Conservation (phyloP, 2,797 vertebrate species). For the Diglossa cyanea region DNA sequence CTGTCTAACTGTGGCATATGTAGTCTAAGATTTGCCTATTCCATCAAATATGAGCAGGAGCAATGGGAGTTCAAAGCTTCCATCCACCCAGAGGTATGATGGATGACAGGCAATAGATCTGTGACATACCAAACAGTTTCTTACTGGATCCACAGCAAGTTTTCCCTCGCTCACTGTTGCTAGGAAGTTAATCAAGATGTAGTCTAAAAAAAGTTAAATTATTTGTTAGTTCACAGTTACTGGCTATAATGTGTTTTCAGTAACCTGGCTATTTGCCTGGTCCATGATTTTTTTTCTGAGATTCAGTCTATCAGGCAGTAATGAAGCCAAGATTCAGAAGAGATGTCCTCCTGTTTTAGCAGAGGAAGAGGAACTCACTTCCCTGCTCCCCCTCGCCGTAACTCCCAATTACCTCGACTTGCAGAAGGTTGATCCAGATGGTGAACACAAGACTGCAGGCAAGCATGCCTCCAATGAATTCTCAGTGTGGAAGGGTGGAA, state of each 20-base stretch:
- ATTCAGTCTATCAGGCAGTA: slow-evolving; percentile 13
- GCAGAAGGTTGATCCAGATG: slow-evolving; percentile 61
- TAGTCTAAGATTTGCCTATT: not conserved
- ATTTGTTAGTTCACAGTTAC: not conserved
- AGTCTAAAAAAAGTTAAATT: not conserved
- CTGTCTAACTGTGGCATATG: not conserved
- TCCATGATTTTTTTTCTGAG: not conserved
- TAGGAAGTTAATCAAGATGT: slow-evolving; percentile 22
- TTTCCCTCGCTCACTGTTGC: not conserved
- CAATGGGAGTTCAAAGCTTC: not conserved
- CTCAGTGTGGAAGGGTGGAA: slow-evolving; percentile 49
- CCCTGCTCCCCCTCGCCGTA: not conserved
- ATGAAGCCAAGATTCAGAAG: not conserved
- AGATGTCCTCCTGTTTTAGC: not conserved
- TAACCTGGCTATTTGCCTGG: slow-evolving; percentile 29
- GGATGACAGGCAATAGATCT: not conserved
- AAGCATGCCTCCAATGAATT: slow-evolving; percentile 3
- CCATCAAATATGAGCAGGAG: not conserved
- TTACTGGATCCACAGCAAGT: not conserved
- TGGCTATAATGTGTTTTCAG: not conserved
- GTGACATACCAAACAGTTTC: not conserved
- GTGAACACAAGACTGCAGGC: slow-evolving; percentile 54
- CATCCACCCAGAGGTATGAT: not conserved
- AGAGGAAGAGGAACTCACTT: not conserved
- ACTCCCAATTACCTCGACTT: slow-evolving; percentile 26